A percentile compares a stretch with the other conserved stretches of the same genome.
These are phyloP conservation scores for Listrodromus nycthemerus DNA, from an alignment of 2,888 invertebrate genomes.

Conservation along the genomic window DNA sequence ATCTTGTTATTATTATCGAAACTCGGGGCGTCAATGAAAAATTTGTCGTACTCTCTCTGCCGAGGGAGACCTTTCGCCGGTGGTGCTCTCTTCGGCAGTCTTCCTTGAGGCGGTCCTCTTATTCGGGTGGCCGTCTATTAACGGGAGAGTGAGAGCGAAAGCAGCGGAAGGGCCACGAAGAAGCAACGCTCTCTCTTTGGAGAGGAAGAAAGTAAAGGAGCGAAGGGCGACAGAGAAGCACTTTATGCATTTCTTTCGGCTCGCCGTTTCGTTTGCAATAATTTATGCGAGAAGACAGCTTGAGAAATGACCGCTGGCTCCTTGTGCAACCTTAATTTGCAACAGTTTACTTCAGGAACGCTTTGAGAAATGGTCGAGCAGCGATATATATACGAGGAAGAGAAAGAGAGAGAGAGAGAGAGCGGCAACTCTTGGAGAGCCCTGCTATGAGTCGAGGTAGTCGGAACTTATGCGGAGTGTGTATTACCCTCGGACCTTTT, in stretches of 20 bases:
- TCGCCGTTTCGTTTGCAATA: constrained; percentile 82
- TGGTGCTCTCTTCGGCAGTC: constrained; percentile 11
- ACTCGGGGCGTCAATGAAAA: constrained; percentile 56
- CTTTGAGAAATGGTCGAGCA: constrained; percentile 80
- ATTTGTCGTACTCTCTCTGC: constrained; percentile 50
- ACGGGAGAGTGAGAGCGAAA: constrained; percentile 50
- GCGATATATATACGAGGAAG: constrained; percentile 71
- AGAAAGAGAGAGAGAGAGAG: constrained; percentile 42
- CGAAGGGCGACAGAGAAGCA: constrained; percentile 69
- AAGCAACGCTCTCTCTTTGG: not conserved
- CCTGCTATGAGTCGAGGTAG: constrained; percentile 12
- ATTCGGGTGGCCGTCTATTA: constrained; percentile 62
- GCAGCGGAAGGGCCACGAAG: constrained; percentile 51
- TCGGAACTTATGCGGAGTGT: constrained; percentile 14
- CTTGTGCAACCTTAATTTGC: constrained; percentile 83
- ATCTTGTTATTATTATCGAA: constrained; percentile 56
- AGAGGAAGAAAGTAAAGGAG: constrained; percentile 43
- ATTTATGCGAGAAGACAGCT: constrained; percentile 82
- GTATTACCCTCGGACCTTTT: constrained; percentile 35
- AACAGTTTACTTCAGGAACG: constrained; percentile 81
- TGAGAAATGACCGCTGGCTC: constrained; percentile 83
- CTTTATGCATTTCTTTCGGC: constrained; percentile 82
- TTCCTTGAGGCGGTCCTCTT: constrained; percentile 25
- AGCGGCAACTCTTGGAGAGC: not conserved
- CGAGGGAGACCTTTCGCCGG: constrained; percentile 40